Evolutionary conservation across 2,797 vertebrate species (phyloP).

Genomic region (Zalophus californianus): DNA sequence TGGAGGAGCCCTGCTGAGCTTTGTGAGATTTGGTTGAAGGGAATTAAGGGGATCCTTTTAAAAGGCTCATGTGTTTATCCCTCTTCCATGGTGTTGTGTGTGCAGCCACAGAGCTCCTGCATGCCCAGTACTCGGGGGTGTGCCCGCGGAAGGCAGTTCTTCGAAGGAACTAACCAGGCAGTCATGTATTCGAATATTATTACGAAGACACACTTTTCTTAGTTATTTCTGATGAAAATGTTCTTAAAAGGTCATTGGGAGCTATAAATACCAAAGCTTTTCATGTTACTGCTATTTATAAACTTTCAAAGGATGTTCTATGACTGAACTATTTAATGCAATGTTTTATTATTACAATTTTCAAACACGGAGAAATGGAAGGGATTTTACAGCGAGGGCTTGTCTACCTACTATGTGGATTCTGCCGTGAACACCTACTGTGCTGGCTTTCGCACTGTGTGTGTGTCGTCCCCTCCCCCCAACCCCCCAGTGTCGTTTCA

Average conservation of each 20-base stretch:
- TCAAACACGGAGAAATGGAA: not conserved
- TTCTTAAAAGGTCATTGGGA: not conserved
- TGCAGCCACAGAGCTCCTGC: fast-evolving
- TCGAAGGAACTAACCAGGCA: not conserved
- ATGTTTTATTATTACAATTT: not conserved
- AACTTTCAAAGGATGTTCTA: not conserved
- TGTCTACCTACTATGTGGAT: fast-evolving
- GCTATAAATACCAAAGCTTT: not conserved
- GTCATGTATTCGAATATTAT: fast-evolving
- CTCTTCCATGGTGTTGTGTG: fast-evolving
- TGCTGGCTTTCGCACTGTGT: fast-evolving
- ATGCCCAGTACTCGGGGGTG: fast-evolving
- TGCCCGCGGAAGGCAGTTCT: fast-evolving
- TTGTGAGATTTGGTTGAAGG: not conserved
- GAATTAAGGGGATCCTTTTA: fast-evolving
- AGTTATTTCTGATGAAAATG: not conserved
- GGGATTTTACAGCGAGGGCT: not conserved
- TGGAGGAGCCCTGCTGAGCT: not conserved
- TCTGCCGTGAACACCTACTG: fast-evolving
- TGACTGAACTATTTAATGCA: not conserved
- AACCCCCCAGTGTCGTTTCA: not conserved
- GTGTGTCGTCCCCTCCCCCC: not conserved
- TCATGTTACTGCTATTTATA: not conserved
- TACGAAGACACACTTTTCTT: not conserved
- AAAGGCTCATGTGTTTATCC: fast-evolving